Conservation (phyloP, 1,140 invertebrate genomes). For the Oryctes rhinoceros region DNA sequence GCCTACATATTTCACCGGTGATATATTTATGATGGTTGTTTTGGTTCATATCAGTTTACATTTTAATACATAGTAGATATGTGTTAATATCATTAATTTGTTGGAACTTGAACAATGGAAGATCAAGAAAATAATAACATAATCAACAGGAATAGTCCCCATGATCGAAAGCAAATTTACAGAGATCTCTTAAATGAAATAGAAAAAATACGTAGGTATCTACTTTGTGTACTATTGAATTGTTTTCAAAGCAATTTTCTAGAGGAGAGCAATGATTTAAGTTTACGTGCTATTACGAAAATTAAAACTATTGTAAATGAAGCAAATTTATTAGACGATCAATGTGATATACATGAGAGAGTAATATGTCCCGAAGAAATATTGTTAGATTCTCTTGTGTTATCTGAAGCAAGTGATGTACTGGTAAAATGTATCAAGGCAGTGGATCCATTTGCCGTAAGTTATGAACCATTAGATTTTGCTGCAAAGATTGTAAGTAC, state of each 20-base stretch:
- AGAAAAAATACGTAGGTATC: constrained; percentile 54
- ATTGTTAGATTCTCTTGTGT: constrained; percentile 62
- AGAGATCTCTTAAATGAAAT: constrained; percentile 57
- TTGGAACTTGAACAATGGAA: neutral
- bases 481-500: constrained; percentile 54
- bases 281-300: constrained; percentile 58
- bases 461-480: constrained; percentile 62
- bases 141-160: neutral
- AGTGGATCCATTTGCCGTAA: constrained; percentile 61
- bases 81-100: too few relatives aligned
- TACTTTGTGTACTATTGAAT: neutral
- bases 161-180: constrained; percentile 55
- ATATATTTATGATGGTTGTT: too few relatives aligned
- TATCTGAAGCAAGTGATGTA: constrained; percentile 61
- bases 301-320: constrained; percentile 58
- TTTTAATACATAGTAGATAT: too few relatives aligned
- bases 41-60: too few relatives aligned
- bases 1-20: too few relatives aligned
- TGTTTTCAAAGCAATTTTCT: constrained; percentile 31
- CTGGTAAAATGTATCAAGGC: constrained; percentile 61
- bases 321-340: constrained; percentile 57
- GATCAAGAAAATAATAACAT: constrained; percentile 34
- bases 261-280: constrained; percentile 55
- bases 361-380: constrained; percentile 62
- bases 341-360: constrained; percentile 59